phyloP scores from a whole-genome alignment of 1,140 invertebrate species.

The Drosophila dunni region DNA sequence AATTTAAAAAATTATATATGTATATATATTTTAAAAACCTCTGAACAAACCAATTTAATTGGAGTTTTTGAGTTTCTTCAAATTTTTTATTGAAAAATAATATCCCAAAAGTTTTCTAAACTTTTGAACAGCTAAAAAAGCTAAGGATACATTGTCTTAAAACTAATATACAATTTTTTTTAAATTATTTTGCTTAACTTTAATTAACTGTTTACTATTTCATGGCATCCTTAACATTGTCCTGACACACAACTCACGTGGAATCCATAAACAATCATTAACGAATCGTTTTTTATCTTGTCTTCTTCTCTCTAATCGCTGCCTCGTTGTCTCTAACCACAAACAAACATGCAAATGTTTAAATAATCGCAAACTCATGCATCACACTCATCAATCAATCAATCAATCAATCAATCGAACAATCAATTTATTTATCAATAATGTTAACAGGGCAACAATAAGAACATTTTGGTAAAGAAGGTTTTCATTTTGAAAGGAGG shows the following conservation, averaged over 20 bases:
- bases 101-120: too few relatives aligned
- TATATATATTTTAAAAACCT: too few relatives aligned
- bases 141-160: too few relatives aligned
- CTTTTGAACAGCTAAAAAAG: too few relatives aligned
- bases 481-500: conserved; percentile 85
- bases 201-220: not conserved
- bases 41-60: too few relatives aligned
- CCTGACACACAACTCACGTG: conserved; percentile 18
- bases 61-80: too few relatives aligned
- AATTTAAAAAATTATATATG: too few relatives aligned
- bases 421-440: conserved; percentile 37
- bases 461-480: conserved; percentile 85
- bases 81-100: too few relatives aligned
- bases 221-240: conserved; percentile 12
- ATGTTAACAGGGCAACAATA: conserved; percentile 79
- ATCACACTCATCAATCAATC: conserved; percentile 30
- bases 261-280: conserved; percentile 68
- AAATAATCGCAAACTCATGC: conserved; percentile 40
- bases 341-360: conserved; percentile 38
- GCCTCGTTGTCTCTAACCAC: conserved; percentile 60
- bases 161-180: too few relatives aligned
- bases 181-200: not conserved
- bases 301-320: conserved; percentile 76
- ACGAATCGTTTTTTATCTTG: conserved; percentile 77
- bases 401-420: conserved; percentile 31